Conservation (phyloP, 2,797 vertebrate genomes). For the Characodon lateralis region DNA sequence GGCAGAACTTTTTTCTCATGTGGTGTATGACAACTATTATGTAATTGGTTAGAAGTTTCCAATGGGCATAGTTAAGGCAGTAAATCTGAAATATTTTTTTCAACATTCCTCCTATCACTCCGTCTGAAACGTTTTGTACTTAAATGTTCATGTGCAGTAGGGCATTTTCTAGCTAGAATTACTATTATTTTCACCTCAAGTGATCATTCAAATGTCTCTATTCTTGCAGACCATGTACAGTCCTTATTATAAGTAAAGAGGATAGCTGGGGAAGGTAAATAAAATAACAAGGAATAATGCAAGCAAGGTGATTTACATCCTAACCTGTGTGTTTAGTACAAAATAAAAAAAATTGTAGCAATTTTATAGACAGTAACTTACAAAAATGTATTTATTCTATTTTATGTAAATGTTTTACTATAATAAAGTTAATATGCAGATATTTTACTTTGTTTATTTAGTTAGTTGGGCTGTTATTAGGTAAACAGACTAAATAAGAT, state of each 20-base stretch:
- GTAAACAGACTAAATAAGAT: not conserved
- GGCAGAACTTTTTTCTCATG: not conserved
- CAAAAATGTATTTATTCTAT: not conserved
- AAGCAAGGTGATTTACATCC: not conserved
- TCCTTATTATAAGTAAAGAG: not conserved
- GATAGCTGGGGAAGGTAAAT: not conserved
- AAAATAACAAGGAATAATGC: not conserved
- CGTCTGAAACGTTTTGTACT: not conserved
- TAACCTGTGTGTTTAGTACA: not conserved
- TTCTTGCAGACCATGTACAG: not conserved
- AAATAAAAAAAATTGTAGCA: not conserved
- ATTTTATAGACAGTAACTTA: not conserved
- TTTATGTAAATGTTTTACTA: not conserved
- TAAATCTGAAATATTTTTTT: not conserved
- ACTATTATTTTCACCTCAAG: no score
- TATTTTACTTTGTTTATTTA: not conserved
- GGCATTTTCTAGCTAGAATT: no score
- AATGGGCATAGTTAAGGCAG: not conserved
- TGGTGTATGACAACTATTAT: not conserved
- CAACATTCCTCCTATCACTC: not conserved
- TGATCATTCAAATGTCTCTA: no score
- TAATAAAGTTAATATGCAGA: not conserved
- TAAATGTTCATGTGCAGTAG: no score
- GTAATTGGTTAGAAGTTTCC: not conserved
- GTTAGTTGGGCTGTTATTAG: not conserved